Evolutionary conservation across 2,113 vertebrate genomes (phyloP).

Genomic region (Erpornis zantholeuca): DNA sequence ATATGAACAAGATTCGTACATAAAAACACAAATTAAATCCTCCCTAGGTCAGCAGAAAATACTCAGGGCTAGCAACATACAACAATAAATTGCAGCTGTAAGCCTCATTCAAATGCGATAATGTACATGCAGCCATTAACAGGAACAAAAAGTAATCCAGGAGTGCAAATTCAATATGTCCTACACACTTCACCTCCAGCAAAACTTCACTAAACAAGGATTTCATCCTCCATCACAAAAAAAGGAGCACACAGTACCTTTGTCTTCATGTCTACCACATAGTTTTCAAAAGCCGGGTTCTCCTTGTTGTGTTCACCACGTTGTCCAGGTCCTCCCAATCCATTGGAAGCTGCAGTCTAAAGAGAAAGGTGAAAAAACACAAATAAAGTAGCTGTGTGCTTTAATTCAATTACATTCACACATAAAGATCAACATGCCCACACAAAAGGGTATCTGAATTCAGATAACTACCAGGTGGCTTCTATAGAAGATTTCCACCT

Average conservation of each 20-base stretch:
- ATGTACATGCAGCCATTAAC: background rate
- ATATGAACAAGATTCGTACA: background rate
- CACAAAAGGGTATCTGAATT: background rate
- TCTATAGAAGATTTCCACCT: background rate
- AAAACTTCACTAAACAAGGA: background rate
- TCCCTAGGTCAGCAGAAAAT: background rate
- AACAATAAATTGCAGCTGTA: background rate
- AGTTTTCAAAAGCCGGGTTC: conserved; percentile 52
- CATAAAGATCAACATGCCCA: background rate
- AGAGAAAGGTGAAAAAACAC: background rate
- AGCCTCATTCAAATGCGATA: background rate
- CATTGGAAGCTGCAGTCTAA: conserved; percentile 70
- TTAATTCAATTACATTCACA: background rate
- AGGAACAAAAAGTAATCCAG: background rate
- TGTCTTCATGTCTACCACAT: conserved; percentile 40
- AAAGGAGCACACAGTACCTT: conserved; percentile 68
- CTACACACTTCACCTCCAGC: background rate
- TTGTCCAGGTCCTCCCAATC: conserved; percentile 37
- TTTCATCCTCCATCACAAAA: background rate
- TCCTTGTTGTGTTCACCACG: conserved; percentile 58
- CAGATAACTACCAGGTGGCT: background rate
- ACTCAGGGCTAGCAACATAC: background rate
- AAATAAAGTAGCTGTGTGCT: background rate
- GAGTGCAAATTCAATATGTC: background rate
- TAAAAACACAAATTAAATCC: background rate